These are phyloP conservation scores for Caenorhabditis briggsae DNA, from an alignment of 1,140 invertebrate species.

Conservation along the genomic window DNA sequence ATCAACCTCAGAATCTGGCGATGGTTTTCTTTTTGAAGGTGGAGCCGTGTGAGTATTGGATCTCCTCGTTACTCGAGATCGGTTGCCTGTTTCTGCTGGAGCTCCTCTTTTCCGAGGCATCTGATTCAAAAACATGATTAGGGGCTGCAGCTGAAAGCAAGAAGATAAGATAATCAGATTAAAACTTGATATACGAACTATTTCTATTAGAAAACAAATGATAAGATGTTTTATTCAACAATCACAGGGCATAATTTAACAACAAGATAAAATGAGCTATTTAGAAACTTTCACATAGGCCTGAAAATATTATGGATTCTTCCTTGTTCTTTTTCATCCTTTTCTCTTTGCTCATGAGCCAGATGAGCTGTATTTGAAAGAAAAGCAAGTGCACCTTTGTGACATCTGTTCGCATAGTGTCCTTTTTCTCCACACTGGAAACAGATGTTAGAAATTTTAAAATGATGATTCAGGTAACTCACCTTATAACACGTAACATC, in stretches of 20 bases:
- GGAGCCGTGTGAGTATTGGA: background rate
- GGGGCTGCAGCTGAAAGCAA: no score
- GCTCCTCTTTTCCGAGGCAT: constrained; percentile 21
- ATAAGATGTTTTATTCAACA: background rate
- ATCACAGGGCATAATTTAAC: background rate
- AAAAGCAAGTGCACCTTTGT: constrained; percentile 82
- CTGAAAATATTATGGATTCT: constrained; percentile 44
- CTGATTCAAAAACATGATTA: background rate
- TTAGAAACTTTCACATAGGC: background rate
- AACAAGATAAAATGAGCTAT: background rate
- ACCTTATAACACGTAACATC: constrained; percentile 78
- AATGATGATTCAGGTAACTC: background rate
- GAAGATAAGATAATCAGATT: no score
- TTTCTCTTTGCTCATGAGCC: constrained; percentile 68
- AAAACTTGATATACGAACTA: no score
- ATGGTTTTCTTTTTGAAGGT: background rate
- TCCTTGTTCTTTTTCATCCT: constrained; percentile 66
- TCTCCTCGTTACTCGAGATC: constrained; percentile 7
- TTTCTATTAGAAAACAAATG: no score
- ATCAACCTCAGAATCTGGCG: background rate
- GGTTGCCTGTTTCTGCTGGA: background rate
- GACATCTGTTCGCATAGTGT: constrained; percentile 98
- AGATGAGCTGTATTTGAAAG: constrained; percentile 68
- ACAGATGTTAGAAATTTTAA: constrained; percentile 70
- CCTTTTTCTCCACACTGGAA: constrained; percentile 91